These are phyloP conservation scores for Latrodectus geometricus DNA, from an alignment of 1,140 invertebrate species.

Conservation along the genomic window DNA sequence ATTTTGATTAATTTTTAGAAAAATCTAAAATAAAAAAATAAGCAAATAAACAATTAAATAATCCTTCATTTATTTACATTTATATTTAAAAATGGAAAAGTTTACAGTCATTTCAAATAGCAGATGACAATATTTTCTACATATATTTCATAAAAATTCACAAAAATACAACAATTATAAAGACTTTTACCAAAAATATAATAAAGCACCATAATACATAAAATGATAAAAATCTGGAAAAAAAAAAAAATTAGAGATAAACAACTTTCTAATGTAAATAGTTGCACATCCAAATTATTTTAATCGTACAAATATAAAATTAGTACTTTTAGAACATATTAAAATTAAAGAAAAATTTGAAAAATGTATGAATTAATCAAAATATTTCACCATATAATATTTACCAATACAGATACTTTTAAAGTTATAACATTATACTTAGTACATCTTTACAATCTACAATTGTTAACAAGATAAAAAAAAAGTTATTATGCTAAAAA, in stretches of 20 bases:
- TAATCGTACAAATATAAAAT: no score
- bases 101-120: not conserved
- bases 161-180: not conserved
- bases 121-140: not conserved
- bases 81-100: not conserved
- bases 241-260: not conserved
- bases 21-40: no score
- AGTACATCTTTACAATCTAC: no score
- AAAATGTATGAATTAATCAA: no score
- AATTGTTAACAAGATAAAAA: no score
- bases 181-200: not conserved
- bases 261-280: not conserved
- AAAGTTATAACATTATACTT: no score
- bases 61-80: not conserved
- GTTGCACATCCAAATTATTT: not conserved
- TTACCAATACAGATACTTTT: no score
- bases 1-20: no score
- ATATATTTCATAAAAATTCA: not conserved
- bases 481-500: no score
- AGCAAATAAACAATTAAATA: not conserved
- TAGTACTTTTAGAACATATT: no score
- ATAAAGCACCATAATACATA: not conserved
- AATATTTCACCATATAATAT: no score
- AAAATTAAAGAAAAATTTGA: no score
- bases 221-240: not conserved